Conservation (phyloP, 1,140 invertebrate genomes). For the Globodera ellingtonae region DNA sequence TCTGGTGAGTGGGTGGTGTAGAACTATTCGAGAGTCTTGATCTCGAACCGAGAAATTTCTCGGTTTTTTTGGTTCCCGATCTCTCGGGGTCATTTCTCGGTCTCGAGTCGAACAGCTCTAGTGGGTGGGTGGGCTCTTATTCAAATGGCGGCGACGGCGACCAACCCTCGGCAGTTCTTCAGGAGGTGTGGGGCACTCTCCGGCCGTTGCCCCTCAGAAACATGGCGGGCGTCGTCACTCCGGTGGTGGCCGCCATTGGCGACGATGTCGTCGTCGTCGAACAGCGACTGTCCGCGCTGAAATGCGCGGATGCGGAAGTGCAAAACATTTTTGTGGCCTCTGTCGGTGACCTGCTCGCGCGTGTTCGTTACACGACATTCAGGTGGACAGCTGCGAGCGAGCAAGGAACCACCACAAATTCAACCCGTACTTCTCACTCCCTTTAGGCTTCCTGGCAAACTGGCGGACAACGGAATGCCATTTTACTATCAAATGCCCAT, state of each 20-base stretch:
- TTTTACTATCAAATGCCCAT: conserved; percentile 18
- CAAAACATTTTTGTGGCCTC: conserved; percentile 19
- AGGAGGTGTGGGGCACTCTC: conserved; percentile 22
- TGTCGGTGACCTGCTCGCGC: conserved; percentile 1
- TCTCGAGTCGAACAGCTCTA: too few relatives aligned
- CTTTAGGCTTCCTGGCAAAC: conserved; percentile 3
- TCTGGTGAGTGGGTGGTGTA: background rate
- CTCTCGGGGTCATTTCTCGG: too few relatives aligned
- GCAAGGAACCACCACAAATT: background rate
- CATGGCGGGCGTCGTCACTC: conserved; percentile 4
- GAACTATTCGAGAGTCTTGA: background rate
- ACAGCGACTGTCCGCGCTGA: background rate
- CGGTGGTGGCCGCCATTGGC: conserved; percentile 2
- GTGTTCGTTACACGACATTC: conserved; percentile 12
- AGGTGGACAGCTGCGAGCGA: background rate
- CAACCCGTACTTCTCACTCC: background rate
- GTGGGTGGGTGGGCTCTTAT: background rate
- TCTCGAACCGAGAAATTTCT: too few relatives aligned
- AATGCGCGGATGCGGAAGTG: conserved; percentile 11
- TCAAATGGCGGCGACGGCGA: background rate
- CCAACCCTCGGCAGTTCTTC: background rate
- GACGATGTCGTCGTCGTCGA: background rate
- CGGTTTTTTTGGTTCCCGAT: too few relatives aligned
- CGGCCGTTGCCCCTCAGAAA: background rate
- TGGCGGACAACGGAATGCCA: background rate